Percentiles rank a stretch among this genome's conserved stretches.
phyloP scores from a whole-genome alignment of 2,113 vertebrate species.

The Cepphus grylle region DNA sequence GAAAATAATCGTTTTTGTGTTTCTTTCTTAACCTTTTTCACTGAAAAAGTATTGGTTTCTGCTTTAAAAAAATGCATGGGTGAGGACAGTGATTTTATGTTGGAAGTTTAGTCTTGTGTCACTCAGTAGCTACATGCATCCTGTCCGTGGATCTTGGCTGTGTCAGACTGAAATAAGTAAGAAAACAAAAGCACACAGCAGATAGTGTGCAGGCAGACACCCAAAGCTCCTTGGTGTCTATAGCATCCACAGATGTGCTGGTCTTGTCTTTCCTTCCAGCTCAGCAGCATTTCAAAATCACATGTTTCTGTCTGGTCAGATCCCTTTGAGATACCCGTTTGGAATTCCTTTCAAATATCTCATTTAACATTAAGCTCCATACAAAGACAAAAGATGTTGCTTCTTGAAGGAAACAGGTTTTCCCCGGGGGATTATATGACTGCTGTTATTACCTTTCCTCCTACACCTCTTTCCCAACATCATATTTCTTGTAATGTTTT shows the following conservation, averaged over 20 bases:
- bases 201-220: background rate
- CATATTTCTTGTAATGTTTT: background rate
- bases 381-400: background rate
- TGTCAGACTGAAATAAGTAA: background rate
- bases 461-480: background rate
- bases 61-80: rapidly evolving
- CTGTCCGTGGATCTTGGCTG: background rate
- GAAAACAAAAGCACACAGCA: background rate
- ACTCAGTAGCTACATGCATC: background rate
- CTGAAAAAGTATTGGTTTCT: background rate
- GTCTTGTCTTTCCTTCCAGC: slow-evolving; percentile 13
- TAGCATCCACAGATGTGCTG: background rate
- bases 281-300: slow-evolving; percentile 37
- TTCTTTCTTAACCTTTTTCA: background rate
- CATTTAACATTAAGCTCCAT: background rate
- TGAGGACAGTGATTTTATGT: background rate
- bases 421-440: background rate
- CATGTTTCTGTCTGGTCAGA: slow-evolving; percentile 9
- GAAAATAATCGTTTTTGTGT: background rate
- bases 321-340: slow-evolving; percentile 9
- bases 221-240: background rate
- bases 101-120: background rate
- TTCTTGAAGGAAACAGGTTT: slow-evolving; percentile 22
- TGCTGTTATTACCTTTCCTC: background rate
- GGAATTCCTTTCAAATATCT: slow-evolving; percentile 20